phyloP scores from a whole-genome alignment of 2,113 vertebrate genomes.

The Thunnus maccoyii region DNA sequence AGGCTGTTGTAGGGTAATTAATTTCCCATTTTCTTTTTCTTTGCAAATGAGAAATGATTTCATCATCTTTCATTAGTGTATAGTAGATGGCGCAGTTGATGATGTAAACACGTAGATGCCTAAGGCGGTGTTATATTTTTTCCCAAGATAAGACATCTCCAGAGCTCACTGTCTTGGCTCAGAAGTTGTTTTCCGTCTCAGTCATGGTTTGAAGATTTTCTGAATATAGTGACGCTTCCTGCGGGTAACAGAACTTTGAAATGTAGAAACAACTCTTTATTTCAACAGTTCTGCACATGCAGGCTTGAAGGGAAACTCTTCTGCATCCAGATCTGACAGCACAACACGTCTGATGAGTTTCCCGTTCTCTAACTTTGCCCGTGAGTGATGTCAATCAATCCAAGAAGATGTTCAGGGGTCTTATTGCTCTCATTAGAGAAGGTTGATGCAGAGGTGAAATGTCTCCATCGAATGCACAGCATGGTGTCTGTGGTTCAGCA shows the following conservation, averaged over 20 bases:
- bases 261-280: slow-evolving; percentile 60
- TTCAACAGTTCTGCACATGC: slow-evolving; percentile 56
- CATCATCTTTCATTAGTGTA: slow-evolving; percentile 69
- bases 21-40: slow-evolving; percentile 39
- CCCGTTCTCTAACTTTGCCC: slow-evolving; percentile 22
- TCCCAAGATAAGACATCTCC: slow-evolving; percentile 65
- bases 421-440: slow-evolving; percentile 36
- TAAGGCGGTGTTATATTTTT: slow-evolving; percentile 48
- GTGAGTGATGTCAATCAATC: slow-evolving; percentile 48
- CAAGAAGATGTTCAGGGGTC: not conserved
- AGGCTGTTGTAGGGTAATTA: slow-evolving; percentile 25
- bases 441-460: not conserved
- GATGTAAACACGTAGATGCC: slow-evolving; percentile 74
- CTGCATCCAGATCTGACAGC: slow-evolving; percentile 50
- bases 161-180: slow-evolving; percentile 59
- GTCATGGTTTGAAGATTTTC: slow-evolving; percentile 73
- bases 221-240: slow-evolving; percentile 70
- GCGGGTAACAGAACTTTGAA: slow-evolving; percentile 66
- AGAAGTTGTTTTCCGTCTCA: slow-evolving; percentile 66
- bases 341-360: slow-evolving; percentile 22
- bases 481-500: not conserved
- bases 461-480: slow-evolving; percentile 1
- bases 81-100: slow-evolving; percentile 66
- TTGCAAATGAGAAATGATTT: slow-evolving; percentile 65
- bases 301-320: slow-evolving; percentile 49